Percentiles rank a stretch among this genome's conserved stretches.
Evolutionary conservation across 2,797 vertebrate species (phyloP).

Genomic region (Siniperca scherzeri): DNA sequence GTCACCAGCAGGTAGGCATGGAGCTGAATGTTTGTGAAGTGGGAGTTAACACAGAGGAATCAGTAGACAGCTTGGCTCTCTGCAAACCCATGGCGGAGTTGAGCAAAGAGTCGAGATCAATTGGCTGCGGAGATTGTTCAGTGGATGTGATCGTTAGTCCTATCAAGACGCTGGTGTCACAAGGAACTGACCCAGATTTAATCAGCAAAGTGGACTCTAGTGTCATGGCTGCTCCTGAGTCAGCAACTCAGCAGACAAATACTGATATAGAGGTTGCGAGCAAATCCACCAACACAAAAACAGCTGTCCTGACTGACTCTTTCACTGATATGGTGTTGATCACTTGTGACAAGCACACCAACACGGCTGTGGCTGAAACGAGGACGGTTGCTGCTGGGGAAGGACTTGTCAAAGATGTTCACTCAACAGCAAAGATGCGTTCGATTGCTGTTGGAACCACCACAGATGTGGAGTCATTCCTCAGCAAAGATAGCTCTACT

Average conservation of each 20-base stretch:
- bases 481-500: conserved; percentile 56
- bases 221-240: conserved; percentile 87
- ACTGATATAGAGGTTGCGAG: conserved; percentile 80
- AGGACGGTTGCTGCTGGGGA: conserved; percentile 92
- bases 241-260: conserved; percentile 85
- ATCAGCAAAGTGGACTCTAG: conserved; percentile 82
- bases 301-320: conserved; percentile 78
- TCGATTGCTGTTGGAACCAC: conserved; percentile 93
- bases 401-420: conserved; percentile 92
- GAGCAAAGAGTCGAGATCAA: conserved; percentile 81
- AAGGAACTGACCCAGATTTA: conserved; percentile 83
- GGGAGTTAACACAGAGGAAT: conserved; percentile 89
- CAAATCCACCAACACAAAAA: conserved; percentile 89
- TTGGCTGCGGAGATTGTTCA: conserved; percentile 93
- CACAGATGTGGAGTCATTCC: conserved; percentile 74
- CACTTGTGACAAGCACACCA: conserved; percentile 90
- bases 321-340: conserved; percentile 85
- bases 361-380: conserved; percentile 85
- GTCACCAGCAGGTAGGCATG: conserved; percentile 82
- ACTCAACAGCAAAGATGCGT: conserved; percentile 83
- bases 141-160: conserved; percentile 85
- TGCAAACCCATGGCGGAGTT: conserved; percentile 47
- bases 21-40: conserved; percentile 83
- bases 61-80: conserved; percentile 51
- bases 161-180: conserved; percentile 81